Evolutionary conservation across 2,888 invertebrate species (phyloP).

Genomic region (Drosophila borealis): DNA sequence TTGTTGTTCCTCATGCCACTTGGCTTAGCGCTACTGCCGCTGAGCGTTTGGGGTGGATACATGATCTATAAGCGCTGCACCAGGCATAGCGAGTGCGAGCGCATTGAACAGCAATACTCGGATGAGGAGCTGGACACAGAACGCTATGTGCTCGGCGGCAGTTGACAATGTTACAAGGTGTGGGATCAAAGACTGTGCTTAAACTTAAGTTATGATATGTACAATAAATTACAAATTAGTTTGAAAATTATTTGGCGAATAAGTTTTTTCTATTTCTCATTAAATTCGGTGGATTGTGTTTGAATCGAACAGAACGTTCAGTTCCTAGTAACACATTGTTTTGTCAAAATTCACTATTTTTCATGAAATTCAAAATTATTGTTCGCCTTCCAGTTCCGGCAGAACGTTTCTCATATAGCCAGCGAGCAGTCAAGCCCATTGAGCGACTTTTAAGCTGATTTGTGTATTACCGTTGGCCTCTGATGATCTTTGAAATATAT

Average conservation of each 20-base stretch:
- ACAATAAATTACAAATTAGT: slow-evolving; percentile 5
- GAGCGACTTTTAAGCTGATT: slow-evolving; percentile 7
- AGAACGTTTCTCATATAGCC: slow-evolving; percentile 33
- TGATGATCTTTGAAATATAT: slow-evolving; percentile 80
- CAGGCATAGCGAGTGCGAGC: slow-evolving; percentile 57
- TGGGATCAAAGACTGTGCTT: slow-evolving; percentile 63
- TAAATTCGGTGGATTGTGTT: background rate
- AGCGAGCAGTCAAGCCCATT: slow-evolving; percentile 5
- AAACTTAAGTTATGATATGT: slow-evolving; percentile 17
- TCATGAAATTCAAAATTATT: slow-evolving; percentile 68
- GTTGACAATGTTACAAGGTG: slow-evolving; percentile 47
- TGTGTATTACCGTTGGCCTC: slow-evolving; percentile 19
- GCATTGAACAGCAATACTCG: slow-evolving; percentile 63
- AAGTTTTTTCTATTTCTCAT: background rate
- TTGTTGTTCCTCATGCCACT: slow-evolving; percentile 83
- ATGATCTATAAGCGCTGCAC: slow-evolving; percentile 70
- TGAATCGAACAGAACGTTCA: slow-evolving; percentile 10
- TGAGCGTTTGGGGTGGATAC: slow-evolving; percentile 82
- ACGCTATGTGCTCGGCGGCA: slow-evolving; percentile 71
- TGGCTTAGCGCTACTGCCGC: slow-evolving; percentile 80
- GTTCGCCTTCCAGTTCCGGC: slow-evolving; percentile 43
- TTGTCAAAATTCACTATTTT: slow-evolving; percentile 53
- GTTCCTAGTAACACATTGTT: slow-evolving; percentile 30
- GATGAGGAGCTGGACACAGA: slow-evolving; percentile 72
- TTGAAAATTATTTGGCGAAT: slow-evolving; percentile 1